Evolutionary conservation across 2,113 vertebrate species (phyloP).

Genomic region (Cyanistes caeruleus): DNA sequence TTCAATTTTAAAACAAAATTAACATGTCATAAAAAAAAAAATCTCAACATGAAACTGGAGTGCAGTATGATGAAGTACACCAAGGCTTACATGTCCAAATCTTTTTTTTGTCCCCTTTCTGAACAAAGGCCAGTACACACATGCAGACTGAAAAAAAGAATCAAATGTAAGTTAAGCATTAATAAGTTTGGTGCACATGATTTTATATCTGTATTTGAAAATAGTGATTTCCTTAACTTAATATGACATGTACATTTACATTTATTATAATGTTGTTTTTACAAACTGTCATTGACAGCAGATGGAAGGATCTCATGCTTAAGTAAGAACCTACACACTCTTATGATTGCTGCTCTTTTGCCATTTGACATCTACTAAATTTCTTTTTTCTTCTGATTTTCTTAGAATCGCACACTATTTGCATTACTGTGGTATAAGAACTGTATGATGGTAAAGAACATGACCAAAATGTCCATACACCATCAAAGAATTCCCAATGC

Average conservation of each 20-base stretch:
- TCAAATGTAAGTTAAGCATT: neutral
- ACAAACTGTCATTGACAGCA: neutral
- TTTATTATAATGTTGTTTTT: neutral
- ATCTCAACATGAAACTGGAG: neutral
- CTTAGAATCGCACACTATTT: neutral
- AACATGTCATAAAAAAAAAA: neutral
- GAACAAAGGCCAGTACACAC: neutral
- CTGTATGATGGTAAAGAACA: neutral
- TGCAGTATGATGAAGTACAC: neutral
- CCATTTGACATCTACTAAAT: neutral
- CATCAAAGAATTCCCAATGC: neutral
- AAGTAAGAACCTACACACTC: neutral
- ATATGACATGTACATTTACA: neutral
- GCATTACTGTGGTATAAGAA: neutral
- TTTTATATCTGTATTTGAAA: neutral
- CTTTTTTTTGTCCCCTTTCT: neutral
- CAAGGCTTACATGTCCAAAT: neutral
- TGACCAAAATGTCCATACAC: neutral
- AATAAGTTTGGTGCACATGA: neutral
- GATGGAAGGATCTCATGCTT: neutral
- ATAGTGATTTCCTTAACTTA: neutral
- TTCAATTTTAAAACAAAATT: neutral
- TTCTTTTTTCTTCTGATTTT: conserved; percentile 26
- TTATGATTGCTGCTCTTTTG: neutral
- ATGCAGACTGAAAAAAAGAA: neutral